Evolutionary conservation across 2,888 invertebrate species (phyloP), one percentile per base, ranked within the genome.

Genomic region (Lydus trimaculatus): DNA sequence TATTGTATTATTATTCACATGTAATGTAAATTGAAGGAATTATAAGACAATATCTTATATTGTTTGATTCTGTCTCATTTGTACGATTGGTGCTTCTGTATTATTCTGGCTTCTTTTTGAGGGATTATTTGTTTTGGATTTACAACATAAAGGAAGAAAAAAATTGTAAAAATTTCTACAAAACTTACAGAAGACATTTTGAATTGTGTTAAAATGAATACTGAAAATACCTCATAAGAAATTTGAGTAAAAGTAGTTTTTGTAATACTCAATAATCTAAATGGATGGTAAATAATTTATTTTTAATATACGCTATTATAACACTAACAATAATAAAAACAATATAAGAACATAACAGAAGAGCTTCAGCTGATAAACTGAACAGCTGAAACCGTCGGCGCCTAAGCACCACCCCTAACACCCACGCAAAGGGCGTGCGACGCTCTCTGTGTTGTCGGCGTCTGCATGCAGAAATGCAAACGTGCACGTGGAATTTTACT

Each of bases 351-450:
- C 69, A 67, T 56, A 65, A 72, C 72, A 65, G 72, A 72, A 70
- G 65, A 72, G 65, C 63, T 69, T 62, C 69, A 64, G 61, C 31
- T 64, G 63, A 58, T 58, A 66, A 67, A 72, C 70, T 72, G 70
- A 71, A 63, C 67, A 61, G 64, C 66, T 66, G 67, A 62, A 64
- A 65, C 67, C 70, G 72, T 64, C 68, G 72, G 71, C 71, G 66
- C 61, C 67, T 61, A 66, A 61, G 65, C 67, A 71, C 72, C 73
- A 72, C 73, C 76, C 75, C 72, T 64, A 64, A 74, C 76, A 77
- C 77, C 77, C 75, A 76, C 76, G 73, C 77, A 76, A 77, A 70
- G 63, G 72, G 77, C 77, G 76, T 76, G 75, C 77, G 75, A 76
- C 73, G 71, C 73, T 75, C 66, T 67, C 7, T 28, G 28, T 56